These are phyloP conservation scores for Botia kubotai DNA, from an alignment of 2,797 vertebrate species.

Conservation along the genomic window DNA sequence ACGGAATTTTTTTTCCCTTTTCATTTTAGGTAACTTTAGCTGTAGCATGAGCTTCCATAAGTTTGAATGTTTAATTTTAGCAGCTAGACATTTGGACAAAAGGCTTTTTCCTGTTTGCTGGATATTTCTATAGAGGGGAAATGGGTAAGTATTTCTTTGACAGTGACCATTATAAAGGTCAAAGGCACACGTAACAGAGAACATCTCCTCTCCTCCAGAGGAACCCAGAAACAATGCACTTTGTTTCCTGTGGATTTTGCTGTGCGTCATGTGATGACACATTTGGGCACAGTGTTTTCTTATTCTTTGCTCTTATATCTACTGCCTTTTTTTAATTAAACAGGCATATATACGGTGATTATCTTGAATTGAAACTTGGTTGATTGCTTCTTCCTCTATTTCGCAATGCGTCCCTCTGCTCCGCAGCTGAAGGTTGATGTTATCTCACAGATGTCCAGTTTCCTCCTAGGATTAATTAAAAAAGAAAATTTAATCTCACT, in stretches of 20 bases:
- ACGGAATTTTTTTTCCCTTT: slow-evolving; percentile 32
- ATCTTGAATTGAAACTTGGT: slow-evolving; percentile 38
- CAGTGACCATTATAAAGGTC: slow-evolving; percentile 59
- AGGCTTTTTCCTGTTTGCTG: slow-evolving; percentile 65
- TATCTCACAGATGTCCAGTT: slow-evolving; percentile 21
- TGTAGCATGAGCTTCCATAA: slow-evolving; percentile 21
- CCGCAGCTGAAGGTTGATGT: slow-evolving; percentile 32
- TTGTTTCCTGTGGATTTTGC: slow-evolving; percentile 74
- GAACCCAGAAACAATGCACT: slow-evolving; percentile 71
- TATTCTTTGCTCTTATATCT: background rate
- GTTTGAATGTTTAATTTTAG: slow-evolving; percentile 70
- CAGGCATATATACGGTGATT: background rate
- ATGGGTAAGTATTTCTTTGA: slow-evolving; percentile 58
- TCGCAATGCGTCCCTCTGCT: slow-evolving; percentile 1
- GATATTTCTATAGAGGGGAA: slow-evolving; percentile 69
- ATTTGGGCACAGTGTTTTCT: slow-evolving; percentile 33
- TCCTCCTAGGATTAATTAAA: slow-evolving; percentile 19
- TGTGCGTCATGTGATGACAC: slow-evolving; percentile 73
- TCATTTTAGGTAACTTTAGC: slow-evolving; percentile 9
- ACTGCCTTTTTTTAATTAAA: slow-evolving; percentile 11
- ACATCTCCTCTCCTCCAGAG: slow-evolving; percentile 62
- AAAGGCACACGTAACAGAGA: slow-evolving; percentile 61
- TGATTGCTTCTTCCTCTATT: slow-evolving; percentile 8
- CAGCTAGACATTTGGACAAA: slow-evolving; percentile 51
- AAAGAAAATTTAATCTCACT: background rate